Base-by-base conservation (phyloP, 2,888 invertebrate genomes). In the Hypselothyrea guttata region DNA sequence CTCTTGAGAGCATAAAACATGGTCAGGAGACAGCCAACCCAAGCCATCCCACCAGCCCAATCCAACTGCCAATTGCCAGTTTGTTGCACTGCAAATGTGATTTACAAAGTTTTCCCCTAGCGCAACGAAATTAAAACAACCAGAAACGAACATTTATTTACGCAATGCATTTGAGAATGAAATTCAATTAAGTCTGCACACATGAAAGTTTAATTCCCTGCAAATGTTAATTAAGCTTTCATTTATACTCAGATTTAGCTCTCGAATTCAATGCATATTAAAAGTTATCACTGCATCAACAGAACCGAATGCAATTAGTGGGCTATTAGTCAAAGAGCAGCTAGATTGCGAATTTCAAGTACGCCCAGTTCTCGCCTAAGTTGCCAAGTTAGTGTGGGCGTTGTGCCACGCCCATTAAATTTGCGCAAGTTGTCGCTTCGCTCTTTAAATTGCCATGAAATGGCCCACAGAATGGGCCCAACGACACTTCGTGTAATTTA, bases 401-500 rank as follows among this genome's bases (percentile, higher is more conserved):
- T 22, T 5, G 18, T 7, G 42, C 61, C 41, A 57, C 61, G 42
- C 73, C 69, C 48, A 28, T 34, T 2, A 16, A 35, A 49, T 60
- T 66, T 51, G 35, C 9, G 40, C 35, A 15, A 28, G 5, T 34
- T 18, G 46, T 15, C 18, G 31, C 13, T 46, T 28, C 40, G 30
- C 28, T 13, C 28, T 41, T 45, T 75, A 75, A 85, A 85, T 67
- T 72, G 76, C 83, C 79, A 83, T 75, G 71, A 85, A 78, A 78
- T 71, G 68, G 68, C 68, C 85, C 85, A 79, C 85, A 82, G 76
- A 79, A 79, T 63, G 78, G 69, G 75, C 47, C 63, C 68, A 58
- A 62, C 71, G 83, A 78, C 78, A 78, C 79, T 79, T 83, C 65
- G 56, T 75, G 83, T 78, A 78, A 78, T 85, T 85, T 78, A 78